Base-by-base conservation (phyloP, 1,140 invertebrate species). In the Sogatella furcifera region DNA sequence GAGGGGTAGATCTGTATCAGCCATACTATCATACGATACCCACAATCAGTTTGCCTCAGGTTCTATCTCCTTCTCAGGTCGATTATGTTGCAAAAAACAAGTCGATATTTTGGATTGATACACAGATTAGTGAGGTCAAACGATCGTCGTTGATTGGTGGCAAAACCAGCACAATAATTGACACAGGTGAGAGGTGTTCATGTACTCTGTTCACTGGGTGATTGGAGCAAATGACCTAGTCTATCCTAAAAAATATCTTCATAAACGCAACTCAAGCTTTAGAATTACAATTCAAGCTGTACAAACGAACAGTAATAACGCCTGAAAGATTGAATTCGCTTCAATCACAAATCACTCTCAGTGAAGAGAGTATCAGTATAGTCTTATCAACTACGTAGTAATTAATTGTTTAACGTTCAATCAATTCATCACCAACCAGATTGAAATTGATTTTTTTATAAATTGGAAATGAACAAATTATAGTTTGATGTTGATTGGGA, bases 31-130 rank as follows among this genome's bases (percentile, higher is more conserved):
- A 89, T 68, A 84, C 88, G 22, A 88, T 91, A 62, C 87, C 90
- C 9, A 84, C 87, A 0, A 83, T 91, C 42, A 81, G 82, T 43
- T 73, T 84, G 1, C 83, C 85, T 17, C 77, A 82, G 68, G 76
- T 60, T 22, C 76, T 85, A 19, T 73, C 78, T 52, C 85, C 88
- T 6, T 74, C 79, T 21, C 78, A 82, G 63, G 72, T 93, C 52
- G 86, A 90, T 69, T 90, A 82, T 69, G 76, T 83, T 19, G 80
- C 84, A 4, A 76, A 74, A 56, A 78, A 77, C 38, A 81, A 81
- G 38, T 79, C 80, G 41, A 78, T 93, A 28, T 92, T 85, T 75
- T 94, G 90, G 89, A 81, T 84, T 6, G 90, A 92, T 71, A 76
- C 78, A 21, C 82, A 86, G 63, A 74, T 79, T 46, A 86, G 86